Base-by-base conservation (phyloP, 2,113 vertebrate species). In the Scartelaos histophorus region DNA sequence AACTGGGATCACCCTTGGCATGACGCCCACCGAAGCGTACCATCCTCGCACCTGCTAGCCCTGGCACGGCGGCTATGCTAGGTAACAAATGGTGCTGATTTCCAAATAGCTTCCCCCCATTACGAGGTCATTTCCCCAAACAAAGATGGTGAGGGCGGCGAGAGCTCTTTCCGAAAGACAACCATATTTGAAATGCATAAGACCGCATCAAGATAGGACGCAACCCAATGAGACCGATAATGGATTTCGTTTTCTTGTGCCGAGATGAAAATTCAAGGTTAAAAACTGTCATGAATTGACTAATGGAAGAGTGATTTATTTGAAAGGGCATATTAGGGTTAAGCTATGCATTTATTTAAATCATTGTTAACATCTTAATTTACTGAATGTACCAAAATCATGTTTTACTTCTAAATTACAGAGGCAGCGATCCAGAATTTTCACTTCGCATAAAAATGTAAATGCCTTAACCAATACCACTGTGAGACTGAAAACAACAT, bases 251-350 rank as follows among this genome's bases (percentile, higher is more conserved):
- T 13, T 7, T 24, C 22, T 25, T 15, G 16, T 29, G 9, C 34
- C n/a, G 51, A 19, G n/a, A n/a, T 38, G 29, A 62, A 62, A 62
- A 35, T 29, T 35, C 60, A 62, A 62, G 60, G 60, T 62, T 62
- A 62, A 62, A 62, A 62, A 62, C 25, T 22, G 19, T 54, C 51
- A 38, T 35, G 7, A 62, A 34, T 35, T 9, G 29, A 19, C 16
- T 35, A 35, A 38, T 35, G 60, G 29, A 29, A 13, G 13, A 13
- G 15, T 29, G 58, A 62, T 62, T 35, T n/a, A 62, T 29, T 29
- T 29, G 29, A 29, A 29, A 29, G 29, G 29, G 29, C 29, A 29
- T 29, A 29, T 4, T 2, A 29, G 4, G 29, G 29, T 29, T 29
- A 29, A 4, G 29, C 4, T n/a, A n/a, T 29, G 29, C 29, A 29